Evolutionary conservation across 92 coral and sea anemone genomes (phyloP).

Genomic region (Meandrina meandrites): DNA sequence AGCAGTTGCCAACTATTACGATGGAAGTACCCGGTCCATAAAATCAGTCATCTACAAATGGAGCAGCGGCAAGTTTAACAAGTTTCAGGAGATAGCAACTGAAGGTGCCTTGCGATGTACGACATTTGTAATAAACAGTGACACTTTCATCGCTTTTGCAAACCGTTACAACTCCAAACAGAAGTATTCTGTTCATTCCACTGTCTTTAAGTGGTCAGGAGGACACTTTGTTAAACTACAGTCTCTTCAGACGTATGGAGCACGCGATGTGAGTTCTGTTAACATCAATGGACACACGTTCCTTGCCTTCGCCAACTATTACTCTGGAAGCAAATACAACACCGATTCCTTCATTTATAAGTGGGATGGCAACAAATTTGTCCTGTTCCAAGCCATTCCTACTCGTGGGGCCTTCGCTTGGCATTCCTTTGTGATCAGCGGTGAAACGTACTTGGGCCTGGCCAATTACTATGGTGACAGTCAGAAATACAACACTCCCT

Average conservation of each 20-base stretch:
- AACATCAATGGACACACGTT: slow-evolving; percentile 40
- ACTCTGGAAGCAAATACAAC: neutral
- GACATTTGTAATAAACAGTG: slow-evolving; percentile 20
- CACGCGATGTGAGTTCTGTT: slow-evolving; percentile 22
- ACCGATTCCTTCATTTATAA: slow-evolving; percentile 37
- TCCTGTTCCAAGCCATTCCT: slow-evolving; percentile 35
- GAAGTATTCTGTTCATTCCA: slow-evolving; percentile 13
- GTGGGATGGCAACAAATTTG: slow-evolving; percentile 33
- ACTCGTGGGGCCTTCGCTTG: slow-evolving; percentile 45
- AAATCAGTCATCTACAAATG: slow-evolving; percentile 47
- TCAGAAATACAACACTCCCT: neutral
- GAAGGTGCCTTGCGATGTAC: slow-evolving; percentile 23
- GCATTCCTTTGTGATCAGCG: slow-evolving; percentile 6
- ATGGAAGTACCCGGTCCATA: neutral
- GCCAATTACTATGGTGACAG: neutral
- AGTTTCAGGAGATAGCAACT: slow-evolving; percentile 37
- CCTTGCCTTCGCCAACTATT: slow-evolving; percentile 31
- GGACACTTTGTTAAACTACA: slow-evolving; percentile 22
- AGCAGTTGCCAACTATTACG: neutral
- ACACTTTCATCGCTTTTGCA: slow-evolving; percentile 30
- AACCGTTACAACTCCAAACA: slow-evolving; percentile 3
- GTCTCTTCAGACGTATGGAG: slow-evolving; percentile 27
- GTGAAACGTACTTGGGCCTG: neutral
- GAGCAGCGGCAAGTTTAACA: slow-evolving; percentile 18
- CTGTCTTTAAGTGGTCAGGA: slow-evolving; percentile 41